A percentile compares a stretch with the other conserved stretches of the same genome.
Conservation (phyloP, 2,113 vertebrate genomes). For the Pelodiscus sinensis region DNA sequence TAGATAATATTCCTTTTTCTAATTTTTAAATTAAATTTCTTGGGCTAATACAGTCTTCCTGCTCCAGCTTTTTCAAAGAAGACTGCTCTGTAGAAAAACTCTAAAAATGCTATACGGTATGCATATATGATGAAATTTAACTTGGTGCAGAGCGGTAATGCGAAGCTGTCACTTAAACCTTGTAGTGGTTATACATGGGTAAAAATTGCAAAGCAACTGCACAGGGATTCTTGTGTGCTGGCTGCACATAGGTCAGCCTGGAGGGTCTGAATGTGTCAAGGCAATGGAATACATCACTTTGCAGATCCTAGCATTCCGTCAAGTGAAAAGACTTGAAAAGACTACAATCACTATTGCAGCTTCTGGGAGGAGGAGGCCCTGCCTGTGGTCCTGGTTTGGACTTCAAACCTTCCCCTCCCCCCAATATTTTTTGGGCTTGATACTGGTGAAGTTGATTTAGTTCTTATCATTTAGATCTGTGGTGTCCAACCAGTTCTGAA, state of each 20-base stretch:
- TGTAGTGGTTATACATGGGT: neutral
- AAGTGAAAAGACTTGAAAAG: neutral
- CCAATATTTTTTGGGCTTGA: slow-evolving; percentile 73
- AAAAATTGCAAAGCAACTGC: neutral
- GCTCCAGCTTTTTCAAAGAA: neutral
- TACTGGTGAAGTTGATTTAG: slow-evolving; percentile 72
- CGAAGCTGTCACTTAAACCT: neutral
- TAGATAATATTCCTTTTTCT: neutral
- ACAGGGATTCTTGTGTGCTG: neutral
- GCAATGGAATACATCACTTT: neutral
- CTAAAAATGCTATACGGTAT: neutral
- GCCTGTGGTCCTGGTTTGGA: slow-evolving; percentile 15
- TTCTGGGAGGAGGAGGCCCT: neutral
- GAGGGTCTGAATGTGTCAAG: neutral
- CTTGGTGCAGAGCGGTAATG: neutral
- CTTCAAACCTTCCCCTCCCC: slow-evolving; percentile 57
- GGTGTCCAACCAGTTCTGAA: too few relatives aligned
- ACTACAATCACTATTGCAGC: neutral
- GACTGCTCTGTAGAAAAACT: neutral
- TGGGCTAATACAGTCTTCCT: neutral
- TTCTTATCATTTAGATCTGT: slow-evolving; percentile 19
- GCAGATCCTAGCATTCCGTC: neutral
- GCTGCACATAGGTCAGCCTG: neutral
- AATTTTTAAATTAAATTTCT: slow-evolving; percentile 58
- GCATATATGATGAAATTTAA: neutral